Conservation (phyloP, 2,113 vertebrate genomes). For the Protobothrops mucrosquamatus region DNA sequence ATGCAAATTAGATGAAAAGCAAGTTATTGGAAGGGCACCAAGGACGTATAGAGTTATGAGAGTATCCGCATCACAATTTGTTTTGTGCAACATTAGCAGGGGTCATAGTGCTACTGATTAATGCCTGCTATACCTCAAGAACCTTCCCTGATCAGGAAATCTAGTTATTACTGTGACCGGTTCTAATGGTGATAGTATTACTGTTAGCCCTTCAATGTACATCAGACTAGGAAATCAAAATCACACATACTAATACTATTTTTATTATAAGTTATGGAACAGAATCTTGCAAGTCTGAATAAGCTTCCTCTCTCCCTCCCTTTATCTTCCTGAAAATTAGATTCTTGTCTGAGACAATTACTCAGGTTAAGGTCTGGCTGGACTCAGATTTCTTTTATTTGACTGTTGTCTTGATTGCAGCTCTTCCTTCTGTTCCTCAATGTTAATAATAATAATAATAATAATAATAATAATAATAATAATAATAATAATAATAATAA, state of each 20-base stretch:
- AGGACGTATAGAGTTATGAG: not conserved
- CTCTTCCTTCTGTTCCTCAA: not conserved
- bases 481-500: too few relatives aligned
- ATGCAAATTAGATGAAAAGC: conserved; percentile 3
- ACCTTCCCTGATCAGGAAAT: not conserved
- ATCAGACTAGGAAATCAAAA: not conserved
- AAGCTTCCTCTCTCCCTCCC: not conserved
- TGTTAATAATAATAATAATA: not conserved
- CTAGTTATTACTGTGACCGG: not conserved
- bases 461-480: too few relatives aligned
- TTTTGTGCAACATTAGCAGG: not conserved
- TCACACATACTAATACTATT: not conserved
- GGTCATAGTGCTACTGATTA: not conserved
- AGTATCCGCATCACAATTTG: not conserved
- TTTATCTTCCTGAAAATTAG: not conserved
- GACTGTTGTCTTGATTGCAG: not conserved
- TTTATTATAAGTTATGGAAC: not conserved
- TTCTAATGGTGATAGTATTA: not conserved
- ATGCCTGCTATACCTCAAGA: not conserved
- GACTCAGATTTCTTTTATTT: not conserved
- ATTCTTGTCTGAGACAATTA: not conserved
- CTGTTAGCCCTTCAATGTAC: not conserved
- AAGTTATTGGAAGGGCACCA: not conserved
- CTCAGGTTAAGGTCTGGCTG: not conserved
- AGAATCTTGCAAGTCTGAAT: not conserved